Evolutionary conservation across 2,888 invertebrate species (phyloP), one percentile per base, ranked within the genome.

Genomic region (Dynastes hyllus): DNA sequence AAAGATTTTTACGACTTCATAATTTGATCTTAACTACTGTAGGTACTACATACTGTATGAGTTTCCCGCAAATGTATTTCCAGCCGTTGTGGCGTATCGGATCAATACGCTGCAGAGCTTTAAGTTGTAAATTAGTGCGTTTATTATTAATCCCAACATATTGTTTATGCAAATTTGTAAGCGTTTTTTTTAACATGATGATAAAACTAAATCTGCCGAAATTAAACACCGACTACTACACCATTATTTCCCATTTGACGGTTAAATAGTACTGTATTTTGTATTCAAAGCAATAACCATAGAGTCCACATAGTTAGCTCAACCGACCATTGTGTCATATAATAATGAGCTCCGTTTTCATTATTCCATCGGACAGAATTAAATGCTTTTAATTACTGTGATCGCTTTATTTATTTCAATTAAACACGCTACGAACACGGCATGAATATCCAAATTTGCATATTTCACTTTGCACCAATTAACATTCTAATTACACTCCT

Each of bases 351-450:
- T 50, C 27, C 61, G 61, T 61, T 75, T 75, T 75, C 73, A 75
- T 61, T 75, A 75, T 75, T 40, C 61, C 40, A 50, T 45, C 61
- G 73, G 61, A 45, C 27, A 50, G 27, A 51, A 75, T 40, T 75
- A 75, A 75, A 75, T 75, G 73, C 73, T 75, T 75, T 75, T 75
- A 75, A 75, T 75, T 75, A 75, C 69, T 61, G 61, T 61, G 61
- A 75, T 40, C 73, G 73, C 61, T 75, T 75, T 75, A 75, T 75
- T 75, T 75, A 75, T 75, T 55, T 75, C 73, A 75, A 75, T 75
- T 75, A 75, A 75, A 75, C 73, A 75, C 73, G 73, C 73, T 61
- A 61, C 61, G 73, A 29, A 75, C 61, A 50, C 63, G 73, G 45
- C 61, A 75, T 75, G 73, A 75, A 75, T 75, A 61, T 61, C 73